Base-by-base conservation (phyloP, 2,888 invertebrate species). In the Oithona nana region DNA sequence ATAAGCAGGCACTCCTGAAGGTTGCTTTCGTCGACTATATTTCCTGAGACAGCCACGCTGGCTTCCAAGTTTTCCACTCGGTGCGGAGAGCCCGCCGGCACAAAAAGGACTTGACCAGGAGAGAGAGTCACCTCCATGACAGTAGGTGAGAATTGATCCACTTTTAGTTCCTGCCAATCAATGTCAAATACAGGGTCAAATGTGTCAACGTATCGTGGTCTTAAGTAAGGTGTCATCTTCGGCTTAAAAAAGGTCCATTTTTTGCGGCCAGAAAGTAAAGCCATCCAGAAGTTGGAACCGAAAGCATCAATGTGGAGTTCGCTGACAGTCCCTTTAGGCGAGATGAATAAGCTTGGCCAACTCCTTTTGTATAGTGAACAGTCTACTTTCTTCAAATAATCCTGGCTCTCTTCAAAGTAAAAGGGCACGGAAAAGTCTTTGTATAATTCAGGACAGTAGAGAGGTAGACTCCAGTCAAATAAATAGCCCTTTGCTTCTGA, bases 271-370 rank as follows among this genome's bases (percentile, higher is more conserved):
- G 3, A 67, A 66, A 58, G 20, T 20, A 71, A 64, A 48, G 69
- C 69, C 71, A 71, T 71, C 71, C 71, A 71, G 63, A 71, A 71
- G 65, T 70, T 69, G 26, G 71, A 71, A 31, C 69, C 70, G 66
- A 71, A 71, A 4, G 71, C 69, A 66, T 71, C 71, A 1, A 71
- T 67, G 66, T 71, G 71, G 1, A 71, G 68, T 28, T 69, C 68
- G 65, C 70, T 70, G n/a, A 63, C 64, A 13, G 68, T 61, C 4
- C 70, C 70, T n/a, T 65, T 63, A 20, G 70, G 69, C 1, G 70
- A 69, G 39, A 71, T 66, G 65, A 71, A 71, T 58, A 71, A 66
- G 66, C 71, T 71, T 4, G 71, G 71, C 71, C 71, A 71, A 64
- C 70, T 70, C 66, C 70, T 69, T 48, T 66, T 64, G 64, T 71